Base-by-base conservation (phyloP, 2,888 invertebrate species). In the Drosophila quinaria region DNA sequence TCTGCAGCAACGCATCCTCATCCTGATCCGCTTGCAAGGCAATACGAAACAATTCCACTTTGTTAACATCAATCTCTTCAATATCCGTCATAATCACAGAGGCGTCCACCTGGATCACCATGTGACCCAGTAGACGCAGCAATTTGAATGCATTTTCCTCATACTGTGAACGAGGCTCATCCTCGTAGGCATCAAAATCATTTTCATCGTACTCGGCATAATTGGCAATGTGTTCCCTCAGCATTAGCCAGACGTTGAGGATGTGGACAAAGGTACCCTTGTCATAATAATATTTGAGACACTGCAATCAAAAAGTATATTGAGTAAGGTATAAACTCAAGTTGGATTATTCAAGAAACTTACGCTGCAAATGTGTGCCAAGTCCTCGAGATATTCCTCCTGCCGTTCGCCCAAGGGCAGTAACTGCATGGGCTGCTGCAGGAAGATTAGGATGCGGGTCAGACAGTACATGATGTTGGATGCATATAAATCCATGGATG, bases 341-440 rank as follows among this genome's bases (percentile, higher is more conserved):
- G 0, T 0, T 4, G 5, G 5, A 11, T 19, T 50, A 29, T 9
- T 1, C 13, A 1, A 4, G 0, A 13, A 39, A 39, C 72, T 80
- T 73, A 91, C 91, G 68, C 78, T 84, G 59, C 87, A 83, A 17
- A 92, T 84, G 71, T 92, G 92, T 25, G 89, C 90, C 22, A 93
- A 56, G 59, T 91, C 92, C 46, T 92, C 93, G 2, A 93, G 77
- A 19, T 91, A 86, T 52, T 92, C 92, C 60, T 92, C 91, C 62
- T 92, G 91, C 11, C 90, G 87, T 39, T 88, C 87, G 2, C 89
- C 88, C 37, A 93, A 67, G 15, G 91, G 91, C 29, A 91, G 70
- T n/a, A 92, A 69, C 74, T 89, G 90, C 42, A 81, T 80, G 6
- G 90, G 85, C 52, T 91, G 86, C 44, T 91, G 90, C 17, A 92